A percentile compares a stretch with the other conserved stretches of the same genome.
Conservation (phyloP, 2,797 vertebrate genomes). For the Lindbergichthys nudifrons region DNA sequence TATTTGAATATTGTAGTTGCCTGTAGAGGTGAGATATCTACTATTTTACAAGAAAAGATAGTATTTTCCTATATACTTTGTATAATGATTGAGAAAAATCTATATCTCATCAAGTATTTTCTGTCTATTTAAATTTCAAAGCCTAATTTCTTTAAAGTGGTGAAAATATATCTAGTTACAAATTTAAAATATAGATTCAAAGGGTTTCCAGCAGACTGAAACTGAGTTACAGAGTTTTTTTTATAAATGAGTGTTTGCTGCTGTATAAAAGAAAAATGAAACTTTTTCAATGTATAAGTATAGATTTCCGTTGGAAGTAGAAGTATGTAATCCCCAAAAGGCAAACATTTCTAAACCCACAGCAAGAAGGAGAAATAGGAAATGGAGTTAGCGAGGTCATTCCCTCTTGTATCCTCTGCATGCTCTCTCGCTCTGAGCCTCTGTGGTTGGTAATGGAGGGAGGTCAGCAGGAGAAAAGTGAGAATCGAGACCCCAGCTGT, state of each 20-base stretch:
- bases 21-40: not conserved
- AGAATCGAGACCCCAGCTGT: conserved; percentile 67
- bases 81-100: not conserved
- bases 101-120: not conserved
- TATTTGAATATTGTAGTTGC: not conserved
- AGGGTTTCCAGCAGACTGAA: not conserved
- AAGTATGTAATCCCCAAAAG: not conserved
- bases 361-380: not conserved
- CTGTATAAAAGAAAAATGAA: not conserved
- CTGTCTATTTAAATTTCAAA: not conserved
- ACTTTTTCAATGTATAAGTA: not conserved
- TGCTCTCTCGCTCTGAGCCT: not conserved
- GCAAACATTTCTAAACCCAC: not conserved
- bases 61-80: not conserved
- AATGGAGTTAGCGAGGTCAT: not conserved
- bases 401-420: conserved; percentile 5
- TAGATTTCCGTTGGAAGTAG: not conserved
- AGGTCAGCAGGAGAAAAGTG: conserved; percentile 60
- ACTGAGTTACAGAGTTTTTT: not conserved
- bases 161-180: not conserved
- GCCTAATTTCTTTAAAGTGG: not conserved
- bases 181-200: not conserved
- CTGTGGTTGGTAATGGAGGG: conserved; percentile 27
- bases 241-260: not conserved
- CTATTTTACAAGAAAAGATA: not conserved